Evolutionary conservation across 2,888 invertebrate genomes (phyloP).

Genomic region (Dryomyza anilis): DNA sequence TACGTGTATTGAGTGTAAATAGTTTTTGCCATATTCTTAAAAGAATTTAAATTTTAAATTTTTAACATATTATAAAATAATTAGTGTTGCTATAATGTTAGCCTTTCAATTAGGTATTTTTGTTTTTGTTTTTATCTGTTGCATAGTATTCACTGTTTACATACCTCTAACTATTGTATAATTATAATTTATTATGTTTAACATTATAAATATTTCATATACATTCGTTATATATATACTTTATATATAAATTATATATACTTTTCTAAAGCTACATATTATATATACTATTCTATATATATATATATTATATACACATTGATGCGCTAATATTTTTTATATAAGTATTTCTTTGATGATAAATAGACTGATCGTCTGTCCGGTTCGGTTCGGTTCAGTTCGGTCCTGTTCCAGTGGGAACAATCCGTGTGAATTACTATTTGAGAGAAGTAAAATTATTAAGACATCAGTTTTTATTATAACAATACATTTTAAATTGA

Average conservation of each 20-base stretch:
- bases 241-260: constrained; percentile 6
- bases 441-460: too few species aligned
- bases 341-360: constrained; percentile 8
- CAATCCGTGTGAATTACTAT: too few species aligned
- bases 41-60: background rate
- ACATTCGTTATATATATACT: background rate
- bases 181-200: constrained; percentile 3
- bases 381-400: too few species aligned
- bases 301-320: background rate
- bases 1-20: background rate
- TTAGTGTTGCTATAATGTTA: too few species aligned
- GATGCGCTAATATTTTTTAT: background rate
- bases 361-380: too few species aligned
- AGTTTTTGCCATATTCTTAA: background rate
- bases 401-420: too few species aligned
- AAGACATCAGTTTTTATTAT: too few species aligned
- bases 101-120: background rate
- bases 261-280: background rate
- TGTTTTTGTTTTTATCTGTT: background rate
- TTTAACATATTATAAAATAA: background rate
- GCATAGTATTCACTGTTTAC: constrained; percentile 2
- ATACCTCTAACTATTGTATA: constrained; percentile 1
- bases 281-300: background rate
- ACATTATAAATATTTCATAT: too few species aligned
- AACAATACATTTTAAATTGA: too few species aligned